Conservation (phyloP, 2,888 invertebrate genomes). For the Sceliomorpha sp. region DNA sequence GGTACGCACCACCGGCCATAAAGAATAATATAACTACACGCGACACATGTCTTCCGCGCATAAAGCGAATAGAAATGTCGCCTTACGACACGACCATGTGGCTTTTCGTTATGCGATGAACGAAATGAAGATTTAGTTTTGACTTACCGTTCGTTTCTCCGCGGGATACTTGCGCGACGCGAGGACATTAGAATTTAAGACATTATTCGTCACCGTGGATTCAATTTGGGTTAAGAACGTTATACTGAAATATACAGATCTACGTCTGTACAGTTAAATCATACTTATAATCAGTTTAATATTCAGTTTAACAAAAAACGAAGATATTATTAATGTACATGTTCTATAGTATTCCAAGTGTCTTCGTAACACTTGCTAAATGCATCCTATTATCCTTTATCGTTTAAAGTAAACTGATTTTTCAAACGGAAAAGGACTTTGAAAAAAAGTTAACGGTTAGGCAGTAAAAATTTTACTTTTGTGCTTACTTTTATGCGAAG, state of each 20-base stretch:
- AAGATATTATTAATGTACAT: too few relatives aligned
- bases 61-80: constrained; percentile 56
- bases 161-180: constrained; percentile 53
- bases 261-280: too few relatives aligned
- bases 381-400: too few relatives aligned
- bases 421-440: too few relatives aligned
- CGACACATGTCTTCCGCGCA: constrained; percentile 77
- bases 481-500: constrained; percentile 21
- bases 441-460: too few relatives aligned
- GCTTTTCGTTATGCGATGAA: constrained; percentile 46
- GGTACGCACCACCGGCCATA: constrained; percentile 69
- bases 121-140: constrained; percentile 76
- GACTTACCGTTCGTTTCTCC: constrained; percentile 56
- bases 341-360: too few relatives aligned
- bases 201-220: constrained; percentile 44
- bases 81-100: constrained; percentile 49
- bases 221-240: constrained; percentile 38
- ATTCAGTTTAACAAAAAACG: too few relatives aligned
- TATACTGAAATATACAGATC: constrained; percentile 13
- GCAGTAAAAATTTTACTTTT: constrained; percentile 17
- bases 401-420: too few relatives aligned
- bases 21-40: constrained; percentile 79
- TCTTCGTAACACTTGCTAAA: too few relatives aligned
- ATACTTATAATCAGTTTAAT: too few relatives aligned
- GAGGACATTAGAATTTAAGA: constrained; percentile 47